Conservation (phyloP, 2,888 invertebrate species). For the Scaptomyza parva region DNA sequence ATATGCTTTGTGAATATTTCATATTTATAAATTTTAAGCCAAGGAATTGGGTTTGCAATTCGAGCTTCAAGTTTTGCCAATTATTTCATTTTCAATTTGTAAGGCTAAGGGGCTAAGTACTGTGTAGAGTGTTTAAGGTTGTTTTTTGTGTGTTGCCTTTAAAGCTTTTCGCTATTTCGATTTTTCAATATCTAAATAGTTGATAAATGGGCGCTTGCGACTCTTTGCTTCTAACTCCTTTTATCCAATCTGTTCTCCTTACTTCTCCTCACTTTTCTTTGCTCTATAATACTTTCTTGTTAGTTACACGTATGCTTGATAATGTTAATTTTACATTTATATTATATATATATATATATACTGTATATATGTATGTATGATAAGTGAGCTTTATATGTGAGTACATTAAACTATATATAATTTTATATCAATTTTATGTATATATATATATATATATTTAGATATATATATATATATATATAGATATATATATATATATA, state of each 20-base stretch:
- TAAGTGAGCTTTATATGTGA: slow-evolving; percentile 62
- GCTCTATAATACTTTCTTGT: slow-evolving; percentile 72
- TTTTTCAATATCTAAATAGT: slow-evolving; percentile 68
- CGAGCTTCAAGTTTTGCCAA: slow-evolving; percentile 60
- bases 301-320: slow-evolving; percentile 78
- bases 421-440: too few relatives aligned
- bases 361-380: slow-evolving; percentile 23
- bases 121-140: slow-evolving; percentile 43
- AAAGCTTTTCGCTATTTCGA: slow-evolving; percentile 71
- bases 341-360: slow-evolving; percentile 55
- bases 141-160: slow-evolving; percentile 69
- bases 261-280: slow-evolving; percentile 47
- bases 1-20: slow-evolving; percentile 74
- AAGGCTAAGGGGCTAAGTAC: slow-evolving; percentile 58
- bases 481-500: slow-evolving; percentile 56
- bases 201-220: slow-evolving; percentile 76
- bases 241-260: slow-evolving; percentile 7
- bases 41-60: slow-evolving; percentile 55
- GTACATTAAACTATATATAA: slow-evolving; percentile 63
- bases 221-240: slow-evolving; percentile 59
- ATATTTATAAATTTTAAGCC: slow-evolving; percentile 54
- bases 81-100: slow-evolving; percentile 46
- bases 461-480: slow-evolving; percentile 49
- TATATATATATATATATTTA: too few relatives aligned
- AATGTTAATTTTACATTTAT: slow-evolving; percentile 71